Evolutionary conservation across 2,797 vertebrate genomes (phyloP).

Genomic region (Mareca strepera): DNA sequence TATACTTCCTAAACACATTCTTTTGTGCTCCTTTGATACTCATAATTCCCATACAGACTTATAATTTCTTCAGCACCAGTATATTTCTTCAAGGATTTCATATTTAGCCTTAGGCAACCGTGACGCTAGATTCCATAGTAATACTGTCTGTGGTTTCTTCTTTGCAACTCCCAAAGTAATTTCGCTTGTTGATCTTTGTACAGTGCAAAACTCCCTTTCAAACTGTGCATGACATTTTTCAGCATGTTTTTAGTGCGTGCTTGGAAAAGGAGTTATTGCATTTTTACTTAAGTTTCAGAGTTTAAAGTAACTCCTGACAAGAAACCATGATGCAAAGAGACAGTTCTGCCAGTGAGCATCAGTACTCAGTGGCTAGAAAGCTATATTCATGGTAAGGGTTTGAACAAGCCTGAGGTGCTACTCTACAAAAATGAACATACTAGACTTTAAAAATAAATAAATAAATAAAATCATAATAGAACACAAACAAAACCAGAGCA

Average conservation of each 20-base stretch:
- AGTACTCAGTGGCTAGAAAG: neutral
- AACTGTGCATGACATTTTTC: neutral
- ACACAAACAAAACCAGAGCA: neutral
- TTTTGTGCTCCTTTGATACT: neutral
- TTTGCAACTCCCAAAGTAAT: neutral
- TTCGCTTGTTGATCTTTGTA: neutral
- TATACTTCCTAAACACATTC: neutral
- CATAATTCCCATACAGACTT: neutral
- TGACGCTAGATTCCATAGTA: neutral
- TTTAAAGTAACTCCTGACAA: constrained; percentile 11
- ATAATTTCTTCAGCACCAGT: neutral
- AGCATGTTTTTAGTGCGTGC: neutral
- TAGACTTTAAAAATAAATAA: neutral
- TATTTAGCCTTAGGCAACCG: neutral
- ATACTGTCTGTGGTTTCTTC: neutral
- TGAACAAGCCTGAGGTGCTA: neutral
- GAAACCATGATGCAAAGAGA: neutral
- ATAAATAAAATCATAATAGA: neutral
- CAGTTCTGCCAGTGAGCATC: neutral
- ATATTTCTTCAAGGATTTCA: neutral
- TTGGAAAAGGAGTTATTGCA: neutral
- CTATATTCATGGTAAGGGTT: rapidly evolving
- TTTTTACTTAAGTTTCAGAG: constrained; percentile 17
- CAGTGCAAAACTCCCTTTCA: neutral
- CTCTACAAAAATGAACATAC: neutral